Percentiles rank a stretch among this genome's conserved stretches.
These are phyloP conservation scores for Hirundo rustica DNA, from an alignment of 2,797 vertebrate genomes.

Conservation along the genomic window DNA sequence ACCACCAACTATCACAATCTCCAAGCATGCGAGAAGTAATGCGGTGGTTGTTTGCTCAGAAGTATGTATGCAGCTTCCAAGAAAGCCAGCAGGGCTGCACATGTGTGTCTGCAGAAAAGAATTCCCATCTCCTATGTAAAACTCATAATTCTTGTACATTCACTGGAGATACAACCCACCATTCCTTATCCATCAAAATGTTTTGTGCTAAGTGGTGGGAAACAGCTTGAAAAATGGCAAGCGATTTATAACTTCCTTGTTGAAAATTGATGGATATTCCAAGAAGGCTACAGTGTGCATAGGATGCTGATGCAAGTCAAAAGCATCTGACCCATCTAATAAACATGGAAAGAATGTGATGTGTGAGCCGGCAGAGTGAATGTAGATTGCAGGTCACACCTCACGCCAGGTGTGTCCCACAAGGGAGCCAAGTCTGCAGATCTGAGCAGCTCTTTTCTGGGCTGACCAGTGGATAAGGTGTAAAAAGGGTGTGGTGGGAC, in stretches of 20 bases:
- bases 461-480: neutral
- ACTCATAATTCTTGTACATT: neutral
- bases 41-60: neutral
- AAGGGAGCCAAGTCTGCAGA: neutral
- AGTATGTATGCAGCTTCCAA: neutral
- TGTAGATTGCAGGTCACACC: neutral
- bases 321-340: neutral
- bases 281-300: neutral
- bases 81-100: slow-evolving; percentile 18
- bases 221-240: neutral
- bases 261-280: neutral
- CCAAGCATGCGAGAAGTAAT: neutral
- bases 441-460: neutral
- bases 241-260: neutral
- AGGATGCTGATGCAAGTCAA: neutral
- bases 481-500: neutral
- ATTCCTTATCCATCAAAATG: neutral
- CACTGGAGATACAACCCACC: neutral
- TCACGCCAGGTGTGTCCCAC: accelerated
- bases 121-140: slow-evolving; percentile 18
- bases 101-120: neutral
- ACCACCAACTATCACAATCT: neutral
- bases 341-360: accelerated
- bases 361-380: neutral
- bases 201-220: neutral